Base-by-base conservation (phyloP, 2,888 invertebrate species). In the Rotaria sp. region DNA sequence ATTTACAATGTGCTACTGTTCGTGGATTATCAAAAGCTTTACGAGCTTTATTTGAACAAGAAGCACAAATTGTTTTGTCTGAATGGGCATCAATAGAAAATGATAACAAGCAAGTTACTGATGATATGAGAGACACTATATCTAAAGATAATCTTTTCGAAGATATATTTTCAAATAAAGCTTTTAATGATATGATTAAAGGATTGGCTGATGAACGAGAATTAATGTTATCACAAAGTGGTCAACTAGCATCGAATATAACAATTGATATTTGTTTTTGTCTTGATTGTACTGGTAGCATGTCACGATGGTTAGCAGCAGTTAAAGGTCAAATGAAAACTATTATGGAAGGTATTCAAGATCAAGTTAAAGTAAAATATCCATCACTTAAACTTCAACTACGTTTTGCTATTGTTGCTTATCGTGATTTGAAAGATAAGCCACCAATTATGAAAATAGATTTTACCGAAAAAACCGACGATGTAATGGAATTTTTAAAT, bases 241-340 rank as follows among this genome's bases (percentile, higher is more conserved):
- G 30, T 59, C 30, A 59, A 15, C 30, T 10, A 59, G 11, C 59
- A 38, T 41, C 75, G 21, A 21, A 75, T 75, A 24, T 75, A 10
- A 41, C 75, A 18, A 7, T 75, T 26, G 75, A 75, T 41, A 75
- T 75, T 38, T 75, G 75, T 41, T 75, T 75, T 41, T 75, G 75
- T 75, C 41, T 75, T 2, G 75, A 75, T 41, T 75, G 75, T 75
- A 75, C 75, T 26, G 75, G 75, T 24, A 75, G 75, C 41, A 75
- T 75, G 75, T 38, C 41, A 24, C 38, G 75, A 18, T 75, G 75
- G 75, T 26, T 75, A 24, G 1, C 38, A 38, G 24, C 24, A 41
- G 41, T 13, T 26, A 75, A 75, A 75, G 41, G 21, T 21, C 38
- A 75, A 26, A 75, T 75, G 75, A 41, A 38, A 75, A 26, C 11